Evolutionary conservation across 2,797 vertebrate genomes (phyloP).

Genomic region (Rhodeus uyekii): DNA sequence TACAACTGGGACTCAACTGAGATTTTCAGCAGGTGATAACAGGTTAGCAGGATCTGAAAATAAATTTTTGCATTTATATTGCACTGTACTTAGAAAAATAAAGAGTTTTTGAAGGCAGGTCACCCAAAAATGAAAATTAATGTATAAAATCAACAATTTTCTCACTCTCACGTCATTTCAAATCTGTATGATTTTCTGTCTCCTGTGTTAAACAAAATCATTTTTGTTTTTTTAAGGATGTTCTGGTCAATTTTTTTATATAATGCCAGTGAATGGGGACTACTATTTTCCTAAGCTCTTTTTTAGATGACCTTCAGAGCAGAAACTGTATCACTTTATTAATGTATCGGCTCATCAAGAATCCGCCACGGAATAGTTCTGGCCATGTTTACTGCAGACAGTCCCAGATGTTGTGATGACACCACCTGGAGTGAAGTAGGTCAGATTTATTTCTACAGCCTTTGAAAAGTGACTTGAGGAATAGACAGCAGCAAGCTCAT

Average conservation of each 20-base stretch:
- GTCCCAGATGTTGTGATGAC: constrained; percentile 46
- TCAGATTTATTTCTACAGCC: constrained; percentile 50
- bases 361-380: constrained; percentile 8
- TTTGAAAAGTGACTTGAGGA: constrained; percentile 58
- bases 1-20: not conserved
- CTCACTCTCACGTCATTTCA: not conserved
- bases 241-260: not conserved
- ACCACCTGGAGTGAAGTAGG: constrained; percentile 34
- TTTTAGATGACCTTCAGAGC: not conserved
- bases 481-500: constrained; percentile 63
- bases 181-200: not conserved
- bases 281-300: not conserved
- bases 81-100: not conserved
- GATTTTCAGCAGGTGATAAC: constrained; percentile 7
- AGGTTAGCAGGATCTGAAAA: not conserved
- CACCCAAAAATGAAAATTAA: not conserved
- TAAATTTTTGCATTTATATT: not conserved
- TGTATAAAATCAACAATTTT: not conserved
- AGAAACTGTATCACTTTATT: not conserved
- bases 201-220: not conserved
- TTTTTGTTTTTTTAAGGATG: not conserved
- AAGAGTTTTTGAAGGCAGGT: not conserved
- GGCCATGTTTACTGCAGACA: constrained; percentile 12
- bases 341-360: constrained; percentile 37
- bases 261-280: not conserved